Percentiles rank a stretch among this genome's conserved stretches.
Evolutionary conservation across 2,113 vertebrate species (phyloP).

Genomic region (Lethenteron camtschaticum): DNA sequence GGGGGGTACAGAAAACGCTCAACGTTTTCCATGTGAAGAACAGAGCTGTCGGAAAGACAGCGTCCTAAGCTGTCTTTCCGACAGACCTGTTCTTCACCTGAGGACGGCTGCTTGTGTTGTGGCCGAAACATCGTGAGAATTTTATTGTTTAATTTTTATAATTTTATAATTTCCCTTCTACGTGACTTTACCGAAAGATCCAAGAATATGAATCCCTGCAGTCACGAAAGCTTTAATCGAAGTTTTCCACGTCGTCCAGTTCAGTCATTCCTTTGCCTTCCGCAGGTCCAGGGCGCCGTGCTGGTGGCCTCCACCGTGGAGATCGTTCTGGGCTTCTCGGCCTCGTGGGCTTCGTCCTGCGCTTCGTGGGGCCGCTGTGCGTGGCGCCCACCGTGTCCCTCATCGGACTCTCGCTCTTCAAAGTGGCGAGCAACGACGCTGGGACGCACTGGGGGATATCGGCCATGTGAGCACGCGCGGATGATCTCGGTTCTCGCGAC

Average conservation of each 20-base stretch:
- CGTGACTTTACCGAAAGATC: too few relatives aligned
- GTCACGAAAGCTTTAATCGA: too few relatives aligned
- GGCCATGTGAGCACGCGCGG: conserved; percentile 30
- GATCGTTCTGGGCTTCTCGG: conserved; percentile 77
- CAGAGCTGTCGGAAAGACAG: too few relatives aligned
- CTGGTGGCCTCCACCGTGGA: conserved; percentile 76
- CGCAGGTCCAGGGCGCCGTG: conserved; percentile 63
- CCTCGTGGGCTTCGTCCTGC: conserved; percentile 65
- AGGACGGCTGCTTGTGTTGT: too few relatives aligned
- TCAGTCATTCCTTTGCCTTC: not conserved
- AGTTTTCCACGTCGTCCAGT: not conserved
- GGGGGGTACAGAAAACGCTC: too few relatives aligned
- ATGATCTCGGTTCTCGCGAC: not conserved
- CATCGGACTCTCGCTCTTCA: conserved; percentile 63
- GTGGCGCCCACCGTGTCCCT: conserved; percentile 83
- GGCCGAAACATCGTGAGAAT: too few relatives aligned
- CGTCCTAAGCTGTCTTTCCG: too few relatives aligned
- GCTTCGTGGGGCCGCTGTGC: conserved; percentile 73
- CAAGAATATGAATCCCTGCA: too few relatives aligned
- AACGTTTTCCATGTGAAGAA: too few relatives aligned
- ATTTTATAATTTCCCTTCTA: too few relatives aligned
- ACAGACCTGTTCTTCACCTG: too few relatives aligned
- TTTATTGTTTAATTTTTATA: too few relatives aligned
- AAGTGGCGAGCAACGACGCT: conserved; percentile 40
- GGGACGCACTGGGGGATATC: conserved; percentile 79